These are phyloP conservation scores for Notiomystis cincta DNA, from an alignment of 2,113 vertebrate genomes.

Conservation along the genomic window DNA sequence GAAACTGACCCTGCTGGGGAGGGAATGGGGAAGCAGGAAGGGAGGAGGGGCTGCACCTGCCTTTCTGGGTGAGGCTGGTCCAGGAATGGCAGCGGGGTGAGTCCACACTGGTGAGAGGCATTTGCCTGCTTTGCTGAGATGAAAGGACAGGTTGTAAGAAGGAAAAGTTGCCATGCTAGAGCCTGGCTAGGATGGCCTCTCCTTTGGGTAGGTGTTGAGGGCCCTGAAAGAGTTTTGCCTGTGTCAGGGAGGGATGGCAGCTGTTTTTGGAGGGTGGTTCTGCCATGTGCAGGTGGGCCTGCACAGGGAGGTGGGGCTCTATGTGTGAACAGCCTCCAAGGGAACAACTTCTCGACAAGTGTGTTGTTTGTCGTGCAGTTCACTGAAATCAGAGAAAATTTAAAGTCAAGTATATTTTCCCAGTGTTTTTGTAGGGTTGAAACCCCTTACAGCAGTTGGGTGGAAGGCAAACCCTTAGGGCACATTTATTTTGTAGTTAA, in stretches of 20 bases:
- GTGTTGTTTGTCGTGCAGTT: background rate
- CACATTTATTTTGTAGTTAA: background rate
- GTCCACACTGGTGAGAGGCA: fast-evolving
- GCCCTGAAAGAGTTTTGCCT: background rate
- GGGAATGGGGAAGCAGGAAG: fast-evolving
- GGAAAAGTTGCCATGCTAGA: fast-evolving
- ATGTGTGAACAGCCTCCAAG: background rate
- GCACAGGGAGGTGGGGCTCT: background rate
- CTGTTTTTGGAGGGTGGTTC: background rate
- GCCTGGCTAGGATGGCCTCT: fast-evolving
- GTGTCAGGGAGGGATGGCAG: background rate
- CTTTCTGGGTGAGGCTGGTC: too few relatives aligned
- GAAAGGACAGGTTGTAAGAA: background rate
- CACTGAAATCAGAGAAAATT: background rate
- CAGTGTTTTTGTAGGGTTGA: background rate
- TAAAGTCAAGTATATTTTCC: background rate
- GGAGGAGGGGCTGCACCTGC: fast-evolving
- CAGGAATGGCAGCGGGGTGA: background rate
- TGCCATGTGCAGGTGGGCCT: fast-evolving
- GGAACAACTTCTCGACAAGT: background rate
- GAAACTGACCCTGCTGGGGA: background rate
- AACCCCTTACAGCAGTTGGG: background rate
- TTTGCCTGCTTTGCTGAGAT: background rate
- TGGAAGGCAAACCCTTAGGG: background rate
- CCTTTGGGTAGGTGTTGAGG: too few relatives aligned